Evolutionary conservation across 2,797 vertebrate species (phyloP).

Genomic region (Rhynchonycteris naso): DNA sequence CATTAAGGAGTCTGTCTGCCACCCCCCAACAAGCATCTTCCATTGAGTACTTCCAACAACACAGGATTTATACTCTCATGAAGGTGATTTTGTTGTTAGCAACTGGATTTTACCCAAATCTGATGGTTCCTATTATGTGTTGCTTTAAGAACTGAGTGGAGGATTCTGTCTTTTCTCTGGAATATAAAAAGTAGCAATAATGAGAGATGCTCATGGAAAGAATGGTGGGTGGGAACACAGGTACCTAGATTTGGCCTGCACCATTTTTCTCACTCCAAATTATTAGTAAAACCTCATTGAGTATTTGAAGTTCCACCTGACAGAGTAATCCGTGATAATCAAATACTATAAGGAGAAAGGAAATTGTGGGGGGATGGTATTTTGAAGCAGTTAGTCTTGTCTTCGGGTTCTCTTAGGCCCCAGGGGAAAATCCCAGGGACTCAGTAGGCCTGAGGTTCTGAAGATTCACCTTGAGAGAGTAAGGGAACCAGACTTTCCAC

Average conservation of each 20-base stretch:
- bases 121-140: background rate
- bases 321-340: background rate
- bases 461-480: background rate
- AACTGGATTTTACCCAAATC: background rate
- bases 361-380: background rate
- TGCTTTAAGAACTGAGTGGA: background rate
- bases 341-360: background rate
- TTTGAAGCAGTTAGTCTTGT: background rate
- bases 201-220: background rate
- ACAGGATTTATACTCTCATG: background rate
- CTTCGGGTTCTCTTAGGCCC: background rate
- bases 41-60: background rate
- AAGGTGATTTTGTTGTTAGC: background rate
- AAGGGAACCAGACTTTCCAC: background rate
- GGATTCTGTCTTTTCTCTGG: conserved; percentile 6
- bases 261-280: background rate
- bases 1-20: background rate
- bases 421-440: background rate
- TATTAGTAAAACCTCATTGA: background rate
- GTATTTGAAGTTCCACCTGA: background rate
- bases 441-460: background rate
- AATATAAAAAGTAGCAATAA: background rate
- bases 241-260: background rate
- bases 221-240: background rate
- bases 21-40: background rate